These are phyloP conservation scores for Eudasyphora cyanicolor DNA, from an alignment of 2,888 invertebrate species.

Conservation along the genomic window DNA sequence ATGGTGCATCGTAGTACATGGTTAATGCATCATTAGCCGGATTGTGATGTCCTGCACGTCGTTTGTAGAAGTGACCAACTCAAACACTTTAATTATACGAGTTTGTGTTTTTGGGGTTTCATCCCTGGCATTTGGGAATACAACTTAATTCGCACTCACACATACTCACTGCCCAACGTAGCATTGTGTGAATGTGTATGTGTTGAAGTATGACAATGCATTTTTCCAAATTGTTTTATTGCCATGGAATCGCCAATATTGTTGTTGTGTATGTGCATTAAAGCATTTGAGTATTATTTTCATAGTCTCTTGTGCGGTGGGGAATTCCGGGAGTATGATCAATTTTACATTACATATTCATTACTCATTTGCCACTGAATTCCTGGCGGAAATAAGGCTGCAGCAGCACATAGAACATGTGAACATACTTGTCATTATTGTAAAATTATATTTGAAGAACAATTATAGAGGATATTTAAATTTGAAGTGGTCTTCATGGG, in stretches of 20 bases:
- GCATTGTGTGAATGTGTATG: too few relatives aligned
- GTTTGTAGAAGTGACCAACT: not conserved
- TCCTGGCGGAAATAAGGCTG: not conserved
- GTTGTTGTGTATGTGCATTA: not conserved
- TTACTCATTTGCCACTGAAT: not conserved
- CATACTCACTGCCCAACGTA: not conserved
- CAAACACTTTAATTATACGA: not conserved
- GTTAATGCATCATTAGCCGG: slow-evolving; percentile 14
- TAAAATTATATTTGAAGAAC: not conserved
- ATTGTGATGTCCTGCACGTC: not conserved
- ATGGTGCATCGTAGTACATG: not conserved
- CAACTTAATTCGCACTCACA: not conserved
- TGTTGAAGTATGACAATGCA: too few relatives aligned
- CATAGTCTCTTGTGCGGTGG: too few relatives aligned
- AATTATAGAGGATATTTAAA: not conserved
- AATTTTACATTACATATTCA: not conserved
- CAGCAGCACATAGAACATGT: not conserved
- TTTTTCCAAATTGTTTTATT: not conserved
- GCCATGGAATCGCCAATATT: not conserved
- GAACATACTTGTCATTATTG: not conserved
- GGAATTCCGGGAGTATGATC: not conserved
- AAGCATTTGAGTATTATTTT: too few relatives aligned
- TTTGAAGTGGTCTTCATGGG: too few relatives aligned
- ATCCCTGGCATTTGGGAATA: not conserved
- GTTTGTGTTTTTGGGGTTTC: too few relatives aligned